Percentiles rank a stretch among this genome's conserved stretches.
Evolutionary conservation across 2,888 invertebrate species (phyloP).

Genomic region (Halictus ligatus): DNA sequence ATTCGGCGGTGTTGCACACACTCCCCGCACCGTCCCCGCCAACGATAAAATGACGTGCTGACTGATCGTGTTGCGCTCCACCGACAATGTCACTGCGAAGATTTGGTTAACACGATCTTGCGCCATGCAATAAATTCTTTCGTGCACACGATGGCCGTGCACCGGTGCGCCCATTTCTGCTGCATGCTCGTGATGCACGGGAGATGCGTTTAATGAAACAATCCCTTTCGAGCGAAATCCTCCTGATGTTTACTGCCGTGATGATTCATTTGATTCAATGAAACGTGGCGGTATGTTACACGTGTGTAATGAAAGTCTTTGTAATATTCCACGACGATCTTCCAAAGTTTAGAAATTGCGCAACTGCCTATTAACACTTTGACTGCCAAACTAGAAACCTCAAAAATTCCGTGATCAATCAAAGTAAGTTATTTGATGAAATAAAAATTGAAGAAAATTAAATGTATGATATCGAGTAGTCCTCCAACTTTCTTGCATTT

Average conservation of each 20-base stretch:
- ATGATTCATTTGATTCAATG: not conserved
- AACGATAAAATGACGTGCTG: conserved; percentile 62
- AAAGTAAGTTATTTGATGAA: no score
- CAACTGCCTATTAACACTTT: no score
- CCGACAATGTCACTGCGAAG: conserved; percentile 25
- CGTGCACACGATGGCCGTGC: not conserved
- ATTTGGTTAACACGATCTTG: conserved; percentile 63
- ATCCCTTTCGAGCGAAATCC: not conserved
- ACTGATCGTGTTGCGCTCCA: conserved; percentile 29
- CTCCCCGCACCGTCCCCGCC: not conserved
- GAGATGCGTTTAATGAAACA: conserved; percentile 3
- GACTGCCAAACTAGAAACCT: no score
- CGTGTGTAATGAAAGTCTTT: no score
- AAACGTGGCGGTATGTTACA: not conserved
- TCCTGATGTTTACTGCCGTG: not conserved
- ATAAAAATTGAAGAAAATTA: no score
- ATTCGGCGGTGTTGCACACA: conserved; percentile 57
- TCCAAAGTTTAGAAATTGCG: no score
- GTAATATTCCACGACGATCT: no score
- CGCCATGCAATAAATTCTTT: conserved; percentile 52
- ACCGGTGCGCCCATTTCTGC: not conserved
- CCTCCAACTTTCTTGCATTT: no score
- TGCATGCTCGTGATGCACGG: not conserved
- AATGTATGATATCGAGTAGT: no score
- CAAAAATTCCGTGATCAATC: no score